Evolutionary conservation across 1,140 invertebrate species (phyloP).

Genomic region (Lysiphlebus fabarum): DNA sequence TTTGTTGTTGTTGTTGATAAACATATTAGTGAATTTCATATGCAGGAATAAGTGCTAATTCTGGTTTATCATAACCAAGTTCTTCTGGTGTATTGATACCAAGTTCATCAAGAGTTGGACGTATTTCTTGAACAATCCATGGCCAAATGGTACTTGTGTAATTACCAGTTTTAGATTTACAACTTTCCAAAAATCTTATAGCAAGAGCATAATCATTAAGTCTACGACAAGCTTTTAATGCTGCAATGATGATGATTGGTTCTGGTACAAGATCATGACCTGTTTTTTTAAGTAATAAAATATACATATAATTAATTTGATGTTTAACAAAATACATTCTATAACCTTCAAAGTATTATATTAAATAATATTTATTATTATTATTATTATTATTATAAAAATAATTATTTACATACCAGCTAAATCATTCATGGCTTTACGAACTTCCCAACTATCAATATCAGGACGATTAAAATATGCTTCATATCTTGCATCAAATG

Average conservation of each 20-base stretch:
- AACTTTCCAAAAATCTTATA: conserved; percentile 86
- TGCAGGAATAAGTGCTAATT: conserved; percentile 77
- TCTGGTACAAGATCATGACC: conserved; percentile 84
- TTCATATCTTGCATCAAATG: conserved; percentile 76
- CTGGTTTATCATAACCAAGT: conserved; percentile 95
- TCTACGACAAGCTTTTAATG: conserved; percentile 86
- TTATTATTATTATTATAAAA: too few species aligned
- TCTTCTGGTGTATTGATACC: conserved; percentile 94
- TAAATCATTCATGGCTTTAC: conserved; percentile 81
- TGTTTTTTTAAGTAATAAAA: too few species aligned
- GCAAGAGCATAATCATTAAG: conserved; percentile 93
- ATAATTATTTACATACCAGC: conserved; percentile 48
- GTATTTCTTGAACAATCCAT: conserved; percentile 89
- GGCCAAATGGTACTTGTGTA: conserved; percentile 81
- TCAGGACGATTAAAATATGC: conserved; percentile 84
- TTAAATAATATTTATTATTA: too few species aligned
- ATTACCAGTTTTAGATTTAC: conserved; percentile 87
- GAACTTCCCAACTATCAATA: conserved; percentile 95
- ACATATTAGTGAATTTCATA: conserved; percentile 62
- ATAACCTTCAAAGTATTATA: too few species aligned
- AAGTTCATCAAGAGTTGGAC: conserved; percentile 87
- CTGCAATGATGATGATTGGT: conserved; percentile 87
- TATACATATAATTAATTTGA: too few species aligned
- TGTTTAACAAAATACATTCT: too few species aligned
- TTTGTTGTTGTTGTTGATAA: conserved; percentile 9